Evolutionary conservation across 2,113 vertebrate species (phyloP).

Genomic region (Rhipidura dahli): DNA sequence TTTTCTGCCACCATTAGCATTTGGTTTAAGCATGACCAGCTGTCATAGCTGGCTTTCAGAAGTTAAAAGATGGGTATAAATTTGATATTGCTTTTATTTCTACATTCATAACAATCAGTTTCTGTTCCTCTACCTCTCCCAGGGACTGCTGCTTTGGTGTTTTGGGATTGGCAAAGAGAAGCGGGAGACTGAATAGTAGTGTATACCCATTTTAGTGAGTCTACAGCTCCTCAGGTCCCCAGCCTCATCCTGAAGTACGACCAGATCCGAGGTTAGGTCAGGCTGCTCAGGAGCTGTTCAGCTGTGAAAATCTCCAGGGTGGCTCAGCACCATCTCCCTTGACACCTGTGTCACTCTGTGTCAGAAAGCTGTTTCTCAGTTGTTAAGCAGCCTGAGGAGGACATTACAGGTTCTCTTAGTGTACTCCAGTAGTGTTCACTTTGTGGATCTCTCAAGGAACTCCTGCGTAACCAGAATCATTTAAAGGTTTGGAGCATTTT

Average conservation of each 20-base stretch:
- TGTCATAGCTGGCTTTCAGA: not conserved
- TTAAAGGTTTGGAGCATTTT: not conserved
- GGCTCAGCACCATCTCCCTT: rapidly evolving
- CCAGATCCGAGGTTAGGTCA: not conserved
- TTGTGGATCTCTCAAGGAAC: not conserved
- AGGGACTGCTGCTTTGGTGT: not conserved
- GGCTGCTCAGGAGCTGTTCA: not conserved
- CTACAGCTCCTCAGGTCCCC: not conserved
- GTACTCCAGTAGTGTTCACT: not conserved
- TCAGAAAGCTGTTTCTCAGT: not conserved
- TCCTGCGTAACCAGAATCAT: not conserved
- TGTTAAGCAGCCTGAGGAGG: not conserved
- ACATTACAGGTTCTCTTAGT: not conserved
- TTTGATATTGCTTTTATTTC: not conserved
- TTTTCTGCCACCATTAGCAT: not conserved
- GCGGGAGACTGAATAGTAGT: not conserved
- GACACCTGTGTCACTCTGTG: rapidly evolving
- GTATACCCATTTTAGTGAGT: not conserved
- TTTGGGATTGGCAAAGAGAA: not conserved
- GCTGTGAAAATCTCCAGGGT: rapidly evolving
- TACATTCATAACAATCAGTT: not conserved
- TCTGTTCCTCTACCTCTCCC: not conserved
- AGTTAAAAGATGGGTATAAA: not conserved
- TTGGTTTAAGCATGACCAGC: not conserved
- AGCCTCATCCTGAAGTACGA: not conserved